Evolutionary conservation across 2,888 invertebrate genomes (phyloP), one percentile per base, ranked within the genome.

Genomic region (Drosophila greeni): DNA sequence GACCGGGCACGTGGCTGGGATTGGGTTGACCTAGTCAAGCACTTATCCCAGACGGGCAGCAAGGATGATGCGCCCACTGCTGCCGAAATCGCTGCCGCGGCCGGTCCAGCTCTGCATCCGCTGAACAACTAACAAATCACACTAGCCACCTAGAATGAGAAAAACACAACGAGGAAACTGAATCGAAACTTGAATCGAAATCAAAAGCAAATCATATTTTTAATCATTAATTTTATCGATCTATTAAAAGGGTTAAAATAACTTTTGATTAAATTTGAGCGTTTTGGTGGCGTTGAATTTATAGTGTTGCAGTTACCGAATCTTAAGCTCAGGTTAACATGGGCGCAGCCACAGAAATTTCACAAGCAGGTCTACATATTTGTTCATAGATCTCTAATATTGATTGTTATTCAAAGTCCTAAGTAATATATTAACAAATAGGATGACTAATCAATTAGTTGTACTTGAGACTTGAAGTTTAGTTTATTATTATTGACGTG

Each of bases 1-100:
- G 97, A 97, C 85, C 92, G 92, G 72, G 94, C 95, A 0, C 90
- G 98, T 29, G 98, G 98, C 0, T 96, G 94, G 92, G 93, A 98
- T 90, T 98, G 98, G 98, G 93, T 98, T 11, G 98, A 98, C 86
- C 93, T 98, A 69, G 94, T 98, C n/a, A 97, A 96, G 88, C 98
- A 98, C 90, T 91, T 98, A 62, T 95, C 96, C 11, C 97, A 97
- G 87, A 93, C 93, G 5, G 89, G 89, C 18, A 81, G 81, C 59
- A 87, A 88, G 62, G 85, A 87, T 14, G 86, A 86, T 18, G 58
- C 73, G 7, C 68, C 66, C 9, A 51, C 74, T 5, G 51, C 64
- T 5, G 5, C 61, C 33, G 84, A 72, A 16, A 65, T 51, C 6
- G 60, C 85, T 8, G 55, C 51, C 7, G 54, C 70, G 8, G 45